Base-by-base conservation (phyloP, 2,113 vertebrate genomes). In the Campylorhamphus procurvoides region DNA sequence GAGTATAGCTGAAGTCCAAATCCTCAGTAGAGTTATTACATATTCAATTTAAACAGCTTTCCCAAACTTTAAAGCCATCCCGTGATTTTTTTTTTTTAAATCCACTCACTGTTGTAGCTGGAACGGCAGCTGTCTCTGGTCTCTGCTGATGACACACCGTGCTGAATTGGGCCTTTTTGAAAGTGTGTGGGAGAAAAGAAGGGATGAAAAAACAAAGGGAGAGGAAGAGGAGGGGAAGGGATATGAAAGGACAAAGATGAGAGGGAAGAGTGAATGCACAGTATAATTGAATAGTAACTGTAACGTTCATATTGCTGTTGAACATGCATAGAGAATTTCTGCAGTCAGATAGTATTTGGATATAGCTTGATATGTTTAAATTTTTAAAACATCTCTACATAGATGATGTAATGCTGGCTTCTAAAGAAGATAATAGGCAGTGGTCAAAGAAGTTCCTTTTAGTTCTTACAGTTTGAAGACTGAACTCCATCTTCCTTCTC, bases 131-230 rank as follows among this genome's bases (percentile, higher is more conserved):
- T 97, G 92, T 67, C 0, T 6, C 85, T 90, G 72, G 68, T 90
- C 79, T 84, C 68, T 94, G 85, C 64, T 1, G 72, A 53, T 95
- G 76, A 49, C 64, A 71, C 85, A 46, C 33, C 88, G 59, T 82
- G 85, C 80, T 96, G 92, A 96, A 92, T 50, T 87, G 79, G 93
- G 83, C 60, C 88, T 92, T 90, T 92, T 84, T 96, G 79, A 39
- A 78, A 68, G 19, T 64, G 76, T 89, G 96, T 95, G 85, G 68
- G 92, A 95, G 83, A 94, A 90, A 71, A 95, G 79, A 82, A 88
- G 72, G 73, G 56, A 84, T 84, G 85, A 74, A 86, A 73, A 96
- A 89, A 84, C 67, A 87, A 87, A 85, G 66, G 56, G 31, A 91
- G 88, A 95, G 78, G 94, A 96, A 95, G 72, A 95, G 47, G 63